A percentile compares a stretch with the other conserved stretches of the same genome.
Conservation (phyloP, 2,113 vertebrate genomes). For the Cheirogaleus medius region DNA sequence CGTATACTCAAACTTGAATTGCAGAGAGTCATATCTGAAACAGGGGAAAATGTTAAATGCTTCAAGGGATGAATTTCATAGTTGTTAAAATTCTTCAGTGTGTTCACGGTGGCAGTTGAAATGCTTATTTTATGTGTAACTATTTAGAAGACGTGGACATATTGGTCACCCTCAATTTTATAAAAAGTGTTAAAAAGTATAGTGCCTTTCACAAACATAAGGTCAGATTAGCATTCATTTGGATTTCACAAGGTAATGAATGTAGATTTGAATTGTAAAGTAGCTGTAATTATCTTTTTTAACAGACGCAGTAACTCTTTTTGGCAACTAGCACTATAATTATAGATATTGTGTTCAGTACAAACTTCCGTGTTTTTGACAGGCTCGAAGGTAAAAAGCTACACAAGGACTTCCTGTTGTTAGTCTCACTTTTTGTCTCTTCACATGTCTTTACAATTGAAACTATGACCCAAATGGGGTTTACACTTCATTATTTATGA, state of each 20-base stretch:
- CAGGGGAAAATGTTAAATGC: conserved; percentile 46
- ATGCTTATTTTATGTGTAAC: conserved; percentile 47
- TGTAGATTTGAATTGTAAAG: conserved; percentile 71
- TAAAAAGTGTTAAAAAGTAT: conserved; percentile 12
- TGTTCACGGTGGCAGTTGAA: conserved; percentile 30
- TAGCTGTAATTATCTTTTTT: conserved; percentile 71
- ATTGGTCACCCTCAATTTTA: conserved; percentile 49
- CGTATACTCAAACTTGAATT: not conserved
- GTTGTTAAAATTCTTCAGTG: conserved; percentile 8
- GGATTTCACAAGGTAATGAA: conserved; percentile 71
- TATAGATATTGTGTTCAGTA: conserved; percentile 58
- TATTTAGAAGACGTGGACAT: conserved; percentile 46
- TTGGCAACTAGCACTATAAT: conserved; percentile 63
- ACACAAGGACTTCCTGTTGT: conserved; percentile 61
- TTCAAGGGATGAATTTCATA: conserved; percentile 43
- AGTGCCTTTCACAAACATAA: conserved; percentile 63
- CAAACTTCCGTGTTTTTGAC: conserved; percentile 54
- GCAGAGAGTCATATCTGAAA: not conserved
- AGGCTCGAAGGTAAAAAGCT: conserved; percentile 57
- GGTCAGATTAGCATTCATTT: conserved; percentile 70
- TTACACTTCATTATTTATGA: conserved; percentile 57
- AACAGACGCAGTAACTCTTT: conserved; percentile 62
- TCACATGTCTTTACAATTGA: conserved; percentile 39
- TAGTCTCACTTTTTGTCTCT: conserved; percentile 35
- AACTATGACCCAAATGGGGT: conserved; percentile 66